Evolutionary conservation across 2,888 invertebrate species (phyloP).

Genomic region (Koerneria pararmatus): DNA sequence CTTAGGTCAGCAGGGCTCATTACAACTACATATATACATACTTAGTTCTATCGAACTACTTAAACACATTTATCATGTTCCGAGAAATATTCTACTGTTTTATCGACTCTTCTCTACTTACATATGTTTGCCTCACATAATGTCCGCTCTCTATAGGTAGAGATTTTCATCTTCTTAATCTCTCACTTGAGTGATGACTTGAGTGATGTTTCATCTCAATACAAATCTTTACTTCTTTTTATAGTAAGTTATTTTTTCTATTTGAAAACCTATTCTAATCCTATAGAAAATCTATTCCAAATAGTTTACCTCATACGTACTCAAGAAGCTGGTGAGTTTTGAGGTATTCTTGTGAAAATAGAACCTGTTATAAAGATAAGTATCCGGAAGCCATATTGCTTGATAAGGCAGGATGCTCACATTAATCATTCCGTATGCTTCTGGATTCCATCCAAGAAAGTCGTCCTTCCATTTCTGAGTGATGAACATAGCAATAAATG

Average conservation of each 20-base stretch:
- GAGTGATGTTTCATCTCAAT: neutral
- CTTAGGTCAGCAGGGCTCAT: no score
- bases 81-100: no score
- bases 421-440: slow-evolving; percentile 54
- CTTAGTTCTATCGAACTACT: no score
- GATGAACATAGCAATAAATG: slow-evolving; percentile 10
- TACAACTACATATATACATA: no score
- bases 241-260: neutral
- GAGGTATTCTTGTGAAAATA: no score
- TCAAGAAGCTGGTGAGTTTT: neutral
- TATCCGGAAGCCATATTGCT: slow-evolving; percentile 56
- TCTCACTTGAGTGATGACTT: no score
- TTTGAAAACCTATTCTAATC: neutral
- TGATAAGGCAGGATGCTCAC: slow-evolving; percentile 55
- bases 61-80: no score
- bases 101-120: no score
- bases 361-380: slow-evolving; percentile 52
- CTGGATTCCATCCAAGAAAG: slow-evolving; percentile 55
- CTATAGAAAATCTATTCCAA: neutral
- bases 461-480: slow-evolving; percentile 56
- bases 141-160: no score
- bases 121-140: no score
- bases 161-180: no score
- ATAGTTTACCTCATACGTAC: neutral
- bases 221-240: neutral